phyloP scores from a whole-genome alignment of 2,113 vertebrate genomes.

The Phycodurus eques region DNA sequence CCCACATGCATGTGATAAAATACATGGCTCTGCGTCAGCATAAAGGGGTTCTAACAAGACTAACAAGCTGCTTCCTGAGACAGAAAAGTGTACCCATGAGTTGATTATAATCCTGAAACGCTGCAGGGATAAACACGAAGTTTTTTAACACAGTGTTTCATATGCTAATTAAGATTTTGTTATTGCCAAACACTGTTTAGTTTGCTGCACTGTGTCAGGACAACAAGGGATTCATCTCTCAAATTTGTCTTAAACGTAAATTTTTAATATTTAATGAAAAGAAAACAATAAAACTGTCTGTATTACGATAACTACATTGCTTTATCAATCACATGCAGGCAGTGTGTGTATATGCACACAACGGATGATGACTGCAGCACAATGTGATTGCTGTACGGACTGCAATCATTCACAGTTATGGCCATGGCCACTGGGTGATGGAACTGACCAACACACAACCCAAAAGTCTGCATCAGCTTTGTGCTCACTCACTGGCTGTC shows the following conservation, averaged over 20 bases:
- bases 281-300: background rate
- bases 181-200: conserved; percentile 17
- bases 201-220: background rate
- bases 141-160: conserved; percentile 32
- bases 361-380: conserved; percentile 34
- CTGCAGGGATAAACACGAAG: conserved; percentile 40
- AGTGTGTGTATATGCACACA: background rate
- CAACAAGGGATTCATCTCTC: background rate
- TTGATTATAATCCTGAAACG: conserved; percentile 24
- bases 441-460: conserved; percentile 38
- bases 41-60: conserved; percentile 19
- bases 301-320: background rate
- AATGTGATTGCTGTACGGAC: conserved; percentile 32
- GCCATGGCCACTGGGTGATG: conserved; percentile 37
- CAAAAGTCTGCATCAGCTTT: conserved; percentile 43
- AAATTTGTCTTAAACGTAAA: background rate
- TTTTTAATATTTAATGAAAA: conserved; percentile 2
- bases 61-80: conserved; percentile 23
- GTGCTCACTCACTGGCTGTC: conserved; percentile 36
- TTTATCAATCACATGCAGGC: conserved; percentile 10
- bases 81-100: conserved; percentile 9
- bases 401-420: conserved; percentile 48
- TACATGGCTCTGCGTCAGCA: conserved; percentile 17
- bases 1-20: conserved; percentile 25
- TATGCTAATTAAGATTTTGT: conserved; percentile 40